These are phyloP conservation scores for Syngnathus typhle DNA, from an alignment of 2,113 vertebrate genomes.

Conservation along the genomic window DNA sequence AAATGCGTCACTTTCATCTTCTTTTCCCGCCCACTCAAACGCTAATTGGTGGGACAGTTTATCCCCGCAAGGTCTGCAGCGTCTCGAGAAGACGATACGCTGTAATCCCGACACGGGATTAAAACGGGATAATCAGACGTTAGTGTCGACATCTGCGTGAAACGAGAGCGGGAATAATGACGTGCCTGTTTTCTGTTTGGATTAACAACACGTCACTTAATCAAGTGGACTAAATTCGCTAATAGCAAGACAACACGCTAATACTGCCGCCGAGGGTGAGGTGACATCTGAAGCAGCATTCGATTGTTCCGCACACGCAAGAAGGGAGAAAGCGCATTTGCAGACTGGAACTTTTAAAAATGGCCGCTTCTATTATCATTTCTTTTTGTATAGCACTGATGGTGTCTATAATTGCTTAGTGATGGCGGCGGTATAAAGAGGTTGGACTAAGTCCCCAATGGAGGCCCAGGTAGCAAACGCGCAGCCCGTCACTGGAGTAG, in stretches of 20 bases:
- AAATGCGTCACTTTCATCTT: background rate
- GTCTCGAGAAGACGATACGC: background rate
- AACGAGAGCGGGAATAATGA: background rate
- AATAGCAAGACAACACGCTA: background rate
- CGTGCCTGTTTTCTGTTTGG: background rate
- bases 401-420: background rate
- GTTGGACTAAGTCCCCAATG: background rate
- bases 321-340: background rate
- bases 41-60: background rate
- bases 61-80: background rate
- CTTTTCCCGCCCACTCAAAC: background rate
- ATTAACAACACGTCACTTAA: background rate
- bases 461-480: background rate
- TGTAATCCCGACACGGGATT: background rate
- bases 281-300: background rate
- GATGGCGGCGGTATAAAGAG: background rate
- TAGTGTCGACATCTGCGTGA: background rate
- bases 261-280: background rate
- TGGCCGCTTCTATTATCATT: conserved; percentile 14
- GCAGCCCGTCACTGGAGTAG: background rate
- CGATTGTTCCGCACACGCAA: background rate
- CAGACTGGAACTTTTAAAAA: conserved; percentile 57
- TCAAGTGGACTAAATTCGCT: background rate
- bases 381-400: no score
- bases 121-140: background rate